Base-by-base conservation (phyloP, 2,797 vertebrate species). In the Sylvilagus floridanus region DNA sequence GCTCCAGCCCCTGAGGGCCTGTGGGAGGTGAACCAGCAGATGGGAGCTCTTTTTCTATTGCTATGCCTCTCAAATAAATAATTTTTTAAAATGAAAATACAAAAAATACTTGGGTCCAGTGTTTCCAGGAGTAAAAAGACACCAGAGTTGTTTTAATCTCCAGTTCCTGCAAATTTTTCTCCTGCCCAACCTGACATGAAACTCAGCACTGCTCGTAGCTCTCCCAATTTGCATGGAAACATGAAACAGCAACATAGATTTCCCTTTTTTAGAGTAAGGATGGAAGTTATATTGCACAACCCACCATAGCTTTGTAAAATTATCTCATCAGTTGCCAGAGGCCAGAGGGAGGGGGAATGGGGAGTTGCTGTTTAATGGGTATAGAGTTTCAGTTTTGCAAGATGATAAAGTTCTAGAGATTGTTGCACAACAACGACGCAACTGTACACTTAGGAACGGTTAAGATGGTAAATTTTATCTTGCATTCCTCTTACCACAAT, bases 341-440 rank as follows among this genome's bases (percentile, higher is more conserved):
- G 30, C 17, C 17, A 17, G 8, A n/a, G 12, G 19, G 63, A 28
- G 4, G 72, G 28, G 22, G 32, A 52, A 62, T 76, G 22, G n/a
- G 28, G 75, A 63, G 19, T 37, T 63, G 19, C 35, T 73, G 13
- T 76, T 87, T 50, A 54, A 65, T 42, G 37, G 57, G 37, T 6
- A 35, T 2, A 76, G 77, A 88, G 8, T 82, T 94, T 93, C 69
- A 71, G 4, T 85, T 69, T 88, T 69, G 22, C 26, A 82, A 82
- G 86, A 68, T 68, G 57, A 65, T 75, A 82, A 35, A 54, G 28
- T 84, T 78, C 47, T 73, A 14, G 37, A 60, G n/a, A 66, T 19
- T 5, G 24, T 35, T 50, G 12, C 3, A 81, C 85, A 75, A 62
- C 52, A 26, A 2, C 14, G 19, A 21, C 21, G 12, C 21, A 79